Evolutionary conservation across 2,888 invertebrate species (phyloP), one percentile per base, ranked within the genome.

Genomic region (Chrysomela aeneicollis): DNA sequence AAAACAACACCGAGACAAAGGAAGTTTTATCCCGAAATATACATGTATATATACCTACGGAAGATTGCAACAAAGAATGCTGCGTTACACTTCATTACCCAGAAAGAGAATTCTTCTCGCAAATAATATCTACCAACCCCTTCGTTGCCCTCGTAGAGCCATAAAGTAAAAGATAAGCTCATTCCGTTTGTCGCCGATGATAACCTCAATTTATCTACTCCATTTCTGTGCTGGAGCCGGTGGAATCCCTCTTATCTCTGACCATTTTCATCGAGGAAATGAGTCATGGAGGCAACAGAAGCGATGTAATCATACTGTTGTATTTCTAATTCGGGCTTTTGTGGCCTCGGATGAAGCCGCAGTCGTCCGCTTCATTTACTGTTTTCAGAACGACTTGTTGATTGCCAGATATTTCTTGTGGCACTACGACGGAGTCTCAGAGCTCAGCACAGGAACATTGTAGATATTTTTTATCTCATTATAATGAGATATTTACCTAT

Each of bases 261-360:
- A 63, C 51, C 59, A 62, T 66, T 66, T 66, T 66, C 63, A 64
- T 60, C 54, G 60, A 61, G 69, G 62, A 52, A 63, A 63, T 64
- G 69, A 66, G 59, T 66, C 69, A 69, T 66, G 64, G 62, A 64
- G 62, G 60, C 59, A 55, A 65, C 61, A 53, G 64, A 62, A 46
- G 19, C 22, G 32, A 62, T 65, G 61, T 63, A 61, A 63, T 60
- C 60, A 63, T 66, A 61, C 63, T 64, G 64, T 61, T 61, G 60
- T 58, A 52, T 66, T 58, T 52, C 66, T 69, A 69, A 69, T 69
- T 69, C 59, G 63, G 50, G 63, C 61, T 64, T 62, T 55, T 61
- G 54, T 42, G 3, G 15, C 15, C n/a, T 12, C 3, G 42, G 6
- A 42, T 42, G 12, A 15, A 3, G 42, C 15, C 15, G 42, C 42